Conservation (phyloP, 2,888 invertebrate species). For the Syritta pipiens region DNA sequence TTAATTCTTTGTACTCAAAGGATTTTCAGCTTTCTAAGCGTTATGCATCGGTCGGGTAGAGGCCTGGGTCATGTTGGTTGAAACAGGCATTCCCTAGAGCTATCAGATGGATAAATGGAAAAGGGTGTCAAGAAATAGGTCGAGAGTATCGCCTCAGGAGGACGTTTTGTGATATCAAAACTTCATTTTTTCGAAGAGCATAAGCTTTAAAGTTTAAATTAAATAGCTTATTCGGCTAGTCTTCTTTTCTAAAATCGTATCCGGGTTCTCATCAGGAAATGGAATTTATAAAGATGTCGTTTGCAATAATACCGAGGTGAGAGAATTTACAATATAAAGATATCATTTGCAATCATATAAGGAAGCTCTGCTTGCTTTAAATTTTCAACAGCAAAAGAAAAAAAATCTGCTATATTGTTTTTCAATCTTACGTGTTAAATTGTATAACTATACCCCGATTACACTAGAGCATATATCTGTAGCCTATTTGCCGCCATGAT, state of each 20-base stretch:
- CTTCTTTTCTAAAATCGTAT: neutral
- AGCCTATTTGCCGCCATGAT: conserved; percentile 21
- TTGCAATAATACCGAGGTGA: too few species aligned
- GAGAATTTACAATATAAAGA: neutral
- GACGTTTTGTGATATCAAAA: neutral
- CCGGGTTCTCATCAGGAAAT: neutral
- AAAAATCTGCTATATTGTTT: neutral
- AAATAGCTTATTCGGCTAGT: neutral
- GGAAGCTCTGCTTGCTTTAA: neutral
- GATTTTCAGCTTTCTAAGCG: too few species aligned
- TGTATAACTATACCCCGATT: neutral
- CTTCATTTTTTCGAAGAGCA: neutral
- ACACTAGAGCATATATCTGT: conserved; percentile 7
- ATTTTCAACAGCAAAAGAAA: neutral
- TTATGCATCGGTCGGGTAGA: too few species aligned
- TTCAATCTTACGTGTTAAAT: neutral
- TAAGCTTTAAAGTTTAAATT: neutral
- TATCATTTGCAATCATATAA: neutral
- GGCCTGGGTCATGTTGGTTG: too few species aligned
- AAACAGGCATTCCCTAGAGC: too few species aligned
- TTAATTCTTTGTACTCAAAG: too few species aligned
- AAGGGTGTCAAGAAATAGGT: too few species aligned
- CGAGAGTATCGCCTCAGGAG: neutral
- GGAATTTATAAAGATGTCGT: neutral
- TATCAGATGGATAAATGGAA: too few species aligned